Percentiles rank a stretch among this genome's conserved stretches.
Evolutionary conservation across 1,140 invertebrate genomes (phyloP).

Genomic region (Brachionus plicatilis): DNA sequence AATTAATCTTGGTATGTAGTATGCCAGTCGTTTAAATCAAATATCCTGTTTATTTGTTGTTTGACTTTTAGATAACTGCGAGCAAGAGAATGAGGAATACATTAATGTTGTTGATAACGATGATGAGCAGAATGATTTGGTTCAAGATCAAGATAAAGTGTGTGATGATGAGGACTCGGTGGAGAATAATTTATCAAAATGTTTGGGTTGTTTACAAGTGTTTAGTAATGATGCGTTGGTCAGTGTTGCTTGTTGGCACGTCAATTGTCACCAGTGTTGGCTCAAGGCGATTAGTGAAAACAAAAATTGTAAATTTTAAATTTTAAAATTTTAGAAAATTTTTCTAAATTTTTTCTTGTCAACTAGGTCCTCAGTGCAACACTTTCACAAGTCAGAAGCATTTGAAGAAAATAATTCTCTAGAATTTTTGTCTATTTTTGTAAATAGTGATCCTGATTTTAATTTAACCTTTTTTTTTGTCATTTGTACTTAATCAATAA

Average conservation of each 20-base stretch:
- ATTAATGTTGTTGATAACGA: slow-evolving; percentile 30
- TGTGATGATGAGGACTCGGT: neutral
- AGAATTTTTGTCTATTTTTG: neutral
- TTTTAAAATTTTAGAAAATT: neutral
- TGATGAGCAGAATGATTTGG: neutral
- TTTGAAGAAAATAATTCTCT: slow-evolving; percentile 22
- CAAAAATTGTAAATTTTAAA: neutral
- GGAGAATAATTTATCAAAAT: slow-evolving; percentile 21
- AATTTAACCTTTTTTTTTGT: slow-evolving; percentile 15
- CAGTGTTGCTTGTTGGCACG: slow-evolving; percentile 11
- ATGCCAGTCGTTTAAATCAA: neutral
- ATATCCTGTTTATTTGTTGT: neutral
- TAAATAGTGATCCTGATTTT: neutral
- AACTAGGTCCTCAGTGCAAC: neutral
- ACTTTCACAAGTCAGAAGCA: neutral
- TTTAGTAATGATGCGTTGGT: slow-evolving; percentile 15
- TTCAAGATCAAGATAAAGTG: neutral
- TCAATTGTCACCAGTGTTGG: neutral
- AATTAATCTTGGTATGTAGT: slow-evolving; percentile 17
- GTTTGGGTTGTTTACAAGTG: neutral
- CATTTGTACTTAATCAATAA: neutral
- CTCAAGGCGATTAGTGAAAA: neutral
- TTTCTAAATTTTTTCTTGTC: neutral
- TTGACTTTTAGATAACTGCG: neutral
- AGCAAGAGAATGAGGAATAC: neutral